Evolutionary conservation across 2,113 vertebrate species (phyloP), one percentile per base, ranked within the genome.

Genomic region (Chaenogobius annularis): DNA sequence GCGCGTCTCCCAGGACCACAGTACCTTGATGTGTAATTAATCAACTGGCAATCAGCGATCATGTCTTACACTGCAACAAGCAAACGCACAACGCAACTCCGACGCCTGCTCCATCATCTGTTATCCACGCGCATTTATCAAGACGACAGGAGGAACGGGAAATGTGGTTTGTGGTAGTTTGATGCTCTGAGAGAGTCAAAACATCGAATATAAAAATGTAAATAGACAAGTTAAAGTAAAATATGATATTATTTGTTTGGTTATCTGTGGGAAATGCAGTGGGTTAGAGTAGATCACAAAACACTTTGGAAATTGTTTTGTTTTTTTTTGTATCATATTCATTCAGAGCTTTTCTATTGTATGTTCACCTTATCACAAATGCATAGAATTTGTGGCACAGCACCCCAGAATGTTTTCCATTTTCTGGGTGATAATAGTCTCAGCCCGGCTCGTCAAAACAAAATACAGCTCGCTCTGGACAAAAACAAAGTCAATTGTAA

Each of bases 11-110:
- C 23, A 77, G 73, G 71, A 70, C 17, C 12, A n/a, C 61, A 58
- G 43, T 58, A 67, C 56, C 72, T 72, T 43, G 11, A 69, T 52
- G 66, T 59, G 61, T 82, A 81, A 81, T 84, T 84, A 80, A 79
- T 81, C 56, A 59, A 22, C 70, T 69, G n/a, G 66, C 67, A 75
- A 69, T 83, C 74, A 82, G 62, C 59, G 65, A 80, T 75, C 74
- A 83, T 69, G 74, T 64, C 14, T 47, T 71, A 55, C 69, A 74
- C 78, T 75, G 70, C 43, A 66, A 68, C 19, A 64, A 72, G 48
- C 58, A 67, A 65, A 63, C n/a, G 69, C 61, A 54, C 59, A 73
- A 26, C 13, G 11, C 52, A 31, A 10, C 55, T 8, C 26, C 1
- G 12, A 31, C 58, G 48, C n/a, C 19, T 14, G 2, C 64, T 50